Evolutionary conservation across 1,140 invertebrate species (phyloP).

Genomic region (Spodoptera frugiperda): DNA sequence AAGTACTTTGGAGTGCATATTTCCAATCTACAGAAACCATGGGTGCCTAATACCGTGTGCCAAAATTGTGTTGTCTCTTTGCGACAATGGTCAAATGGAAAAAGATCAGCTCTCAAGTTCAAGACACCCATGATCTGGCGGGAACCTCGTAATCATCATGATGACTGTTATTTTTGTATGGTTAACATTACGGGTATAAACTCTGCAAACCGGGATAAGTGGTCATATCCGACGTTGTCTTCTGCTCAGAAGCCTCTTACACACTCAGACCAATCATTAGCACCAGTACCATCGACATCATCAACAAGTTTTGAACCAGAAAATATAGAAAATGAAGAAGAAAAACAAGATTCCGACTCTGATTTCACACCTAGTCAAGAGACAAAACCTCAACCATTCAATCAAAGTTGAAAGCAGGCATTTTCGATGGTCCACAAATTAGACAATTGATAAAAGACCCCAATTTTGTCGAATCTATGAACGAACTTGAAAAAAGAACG

Average conservation of each 20-base stretch:
- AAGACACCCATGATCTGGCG: slow-evolving; percentile 37
- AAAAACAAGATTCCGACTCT: too few relatives aligned
- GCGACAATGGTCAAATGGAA: slow-evolving; percentile 22
- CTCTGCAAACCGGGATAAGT: too few relatives aligned
- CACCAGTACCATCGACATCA: neutral
- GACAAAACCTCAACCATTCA: neutral
- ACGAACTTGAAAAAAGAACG: slow-evolving; percentile 1
- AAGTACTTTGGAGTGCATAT: too few relatives aligned
- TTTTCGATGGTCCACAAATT: slow-evolving; percentile 41
- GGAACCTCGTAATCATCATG: slow-evolving; percentile 45
- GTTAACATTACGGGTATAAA: too few relatives aligned
- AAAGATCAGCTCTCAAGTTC: slow-evolving; percentile 24
- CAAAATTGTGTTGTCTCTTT: slow-evolving; percentile 10
- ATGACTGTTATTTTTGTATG: slow-evolving; percentile 50
- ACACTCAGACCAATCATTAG: neutral
- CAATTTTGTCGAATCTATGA: slow-evolving; percentile 24
- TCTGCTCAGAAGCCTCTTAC: slow-evolving; percentile 46
- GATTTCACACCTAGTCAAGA: neutral
- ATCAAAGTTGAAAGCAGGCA: slow-evolving; percentile 42
- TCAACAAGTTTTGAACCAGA: neutral
- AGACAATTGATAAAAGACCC: slow-evolving; percentile 28
- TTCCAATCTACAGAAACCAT: too few relatives aligned
- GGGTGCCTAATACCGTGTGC: too few relatives aligned
- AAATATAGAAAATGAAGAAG: too few relatives aligned
- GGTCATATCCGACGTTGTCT: slow-evolving; percentile 51